Conservation (phyloP, 53 echinoderm and acorn worm genomes). For the Apostichopus leukothele region DNA sequence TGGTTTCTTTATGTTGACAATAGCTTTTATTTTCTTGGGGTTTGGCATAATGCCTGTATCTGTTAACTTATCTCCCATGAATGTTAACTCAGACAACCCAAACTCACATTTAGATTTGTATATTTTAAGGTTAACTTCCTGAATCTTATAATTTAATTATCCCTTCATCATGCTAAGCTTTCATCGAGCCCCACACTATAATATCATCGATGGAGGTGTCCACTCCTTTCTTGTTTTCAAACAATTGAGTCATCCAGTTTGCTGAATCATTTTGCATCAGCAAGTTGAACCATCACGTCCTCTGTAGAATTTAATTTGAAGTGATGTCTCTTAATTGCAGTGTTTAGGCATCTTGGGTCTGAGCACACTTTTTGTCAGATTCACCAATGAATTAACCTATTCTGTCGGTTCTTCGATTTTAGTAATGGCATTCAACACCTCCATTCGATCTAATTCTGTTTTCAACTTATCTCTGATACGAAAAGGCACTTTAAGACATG, state of each 20-base stretch:
- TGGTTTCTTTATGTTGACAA: slow-evolving; percentile 57
- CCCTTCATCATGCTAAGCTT: slow-evolving; percentile 65
- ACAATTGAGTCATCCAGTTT: slow-evolving; percentile 57
- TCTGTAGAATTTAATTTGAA: slow-evolving; percentile 51
- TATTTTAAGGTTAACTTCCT: slow-evolving; percentile 56
- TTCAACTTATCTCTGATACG: slow-evolving; percentile 43
- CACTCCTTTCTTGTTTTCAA: slow-evolving; percentile 52
- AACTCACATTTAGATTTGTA: slow-evolving; percentile 60
- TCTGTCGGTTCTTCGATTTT: slow-evolving; percentile 55
- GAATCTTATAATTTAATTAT: slow-evolving; percentile 53
- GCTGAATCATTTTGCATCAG: slow-evolving; percentile 54
- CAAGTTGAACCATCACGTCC: slow-evolving; percentile 52
- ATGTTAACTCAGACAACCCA: slow-evolving; percentile 46
- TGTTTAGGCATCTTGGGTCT: slow-evolving; percentile 59
- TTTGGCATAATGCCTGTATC: slow-evolving; percentile 56
- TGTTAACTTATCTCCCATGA: slow-evolving; percentile 54
- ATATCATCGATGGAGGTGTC: slow-evolving; percentile 67
- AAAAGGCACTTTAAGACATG: slow-evolving; percentile 55
- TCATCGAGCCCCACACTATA: slow-evolving; percentile 55
- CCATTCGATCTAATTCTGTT: slow-evolving; percentile 49
- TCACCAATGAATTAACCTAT: slow-evolving; percentile 51
- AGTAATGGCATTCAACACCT: slow-evolving; percentile 11
- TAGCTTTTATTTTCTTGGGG: slow-evolving; percentile 54
- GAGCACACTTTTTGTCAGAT: slow-evolving; percentile 65
- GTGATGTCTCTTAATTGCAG: slow-evolving; percentile 51